Percentiles rank a stretch among this genome's conserved stretches.
phyloP scores from a whole-genome alignment of 2,888 invertebrate species.

The Drosophila neutralis region DNA sequence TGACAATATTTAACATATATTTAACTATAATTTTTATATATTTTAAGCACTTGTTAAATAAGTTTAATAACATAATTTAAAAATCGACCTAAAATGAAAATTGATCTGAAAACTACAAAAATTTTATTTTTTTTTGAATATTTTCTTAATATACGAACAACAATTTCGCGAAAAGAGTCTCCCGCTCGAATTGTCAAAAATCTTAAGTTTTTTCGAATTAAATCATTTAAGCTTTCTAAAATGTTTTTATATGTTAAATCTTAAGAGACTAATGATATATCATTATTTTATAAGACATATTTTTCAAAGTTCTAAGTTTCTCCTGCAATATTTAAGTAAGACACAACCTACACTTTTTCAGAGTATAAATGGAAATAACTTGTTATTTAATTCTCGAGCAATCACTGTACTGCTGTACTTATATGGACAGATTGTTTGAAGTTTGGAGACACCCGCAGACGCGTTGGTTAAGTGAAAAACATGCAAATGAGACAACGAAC shows the following conservation, averaged over 20 bases:
- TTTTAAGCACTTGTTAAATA: background rate
- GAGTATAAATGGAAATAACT: background rate
- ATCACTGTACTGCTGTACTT: background rate
- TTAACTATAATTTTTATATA: background rate
- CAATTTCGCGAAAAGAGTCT: background rate
- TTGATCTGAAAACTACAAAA: background rate
- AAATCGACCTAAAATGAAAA: background rate
- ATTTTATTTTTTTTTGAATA: background rate
- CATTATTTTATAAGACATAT: too few species aligned
- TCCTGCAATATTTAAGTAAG: too few species aligned
- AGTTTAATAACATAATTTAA: background rate
- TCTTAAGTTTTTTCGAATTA: too few species aligned
- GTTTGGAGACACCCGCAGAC: constrained; percentile 52
- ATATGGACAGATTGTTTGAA: constrained; percentile 24
- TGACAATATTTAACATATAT: background rate
- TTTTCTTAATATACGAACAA: background rate
- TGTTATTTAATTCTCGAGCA: background rate
- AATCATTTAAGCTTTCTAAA: too few species aligned
- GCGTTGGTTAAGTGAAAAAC: constrained; percentile 60
- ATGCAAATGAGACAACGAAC: constrained; percentile 59
- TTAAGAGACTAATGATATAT: too few species aligned
- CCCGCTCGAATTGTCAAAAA: too few species aligned
- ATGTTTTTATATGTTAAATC: too few species aligned
- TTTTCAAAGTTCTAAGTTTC: too few species aligned
- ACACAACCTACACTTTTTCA: too few species aligned